Conservation (phyloP, 2,797 vertebrate genomes). For the Pseudopleuronectes americanus region DNA sequence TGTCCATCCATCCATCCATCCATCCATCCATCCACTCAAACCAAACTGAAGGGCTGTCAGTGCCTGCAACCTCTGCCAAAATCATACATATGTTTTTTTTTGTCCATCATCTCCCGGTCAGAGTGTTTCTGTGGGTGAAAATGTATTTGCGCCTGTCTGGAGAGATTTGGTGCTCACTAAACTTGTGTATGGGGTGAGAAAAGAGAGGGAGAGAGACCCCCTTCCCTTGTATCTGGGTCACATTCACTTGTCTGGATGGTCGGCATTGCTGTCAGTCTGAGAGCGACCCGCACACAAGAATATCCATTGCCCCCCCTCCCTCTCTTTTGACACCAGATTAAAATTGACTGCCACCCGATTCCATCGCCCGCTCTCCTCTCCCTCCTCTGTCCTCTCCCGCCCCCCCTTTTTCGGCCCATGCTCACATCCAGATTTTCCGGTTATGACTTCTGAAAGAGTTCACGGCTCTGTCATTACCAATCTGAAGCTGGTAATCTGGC, state of each 20-base stretch:
- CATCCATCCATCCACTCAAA: conserved; percentile 52
- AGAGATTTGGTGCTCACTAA: conserved; percentile 37
- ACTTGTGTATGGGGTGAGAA: conserved; percentile 11
- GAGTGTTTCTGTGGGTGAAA: conserved; percentile 34
- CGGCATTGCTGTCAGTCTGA: conserved; percentile 67
- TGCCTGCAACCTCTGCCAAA: conserved; percentile 54
- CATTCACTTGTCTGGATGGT: conserved; percentile 67
- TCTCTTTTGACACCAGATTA: conserved; percentile 71
- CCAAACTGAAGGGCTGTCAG: conserved; percentile 65
- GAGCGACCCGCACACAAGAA: conserved; percentile 44
- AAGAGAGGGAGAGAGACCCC: conserved; percentile 2
- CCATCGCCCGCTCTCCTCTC: conserved; percentile 43
- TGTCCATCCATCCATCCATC: conserved; percentile 15
- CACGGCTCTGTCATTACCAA: conserved; percentile 82
- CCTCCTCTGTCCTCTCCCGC: conserved; percentile 28
- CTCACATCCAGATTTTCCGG: conserved; percentile 75
- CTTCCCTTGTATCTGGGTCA: conserved; percentile 70
- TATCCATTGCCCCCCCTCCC: conserved; percentile 39
- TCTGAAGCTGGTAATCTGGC: conserved; percentile 84
- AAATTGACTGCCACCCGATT: conserved; percentile 69
- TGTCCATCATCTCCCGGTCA: conserved; percentile 29
- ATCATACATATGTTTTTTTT: conserved; percentile 56
- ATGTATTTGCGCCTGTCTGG: conserved; percentile 37
- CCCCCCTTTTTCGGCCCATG: conserved; percentile 14
- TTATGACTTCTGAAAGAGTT: conserved; percentile 83